Evolutionary conservation across 2,113 vertebrate species (phyloP).

Genomic region (Paramisgurnus dabryanus): DNA sequence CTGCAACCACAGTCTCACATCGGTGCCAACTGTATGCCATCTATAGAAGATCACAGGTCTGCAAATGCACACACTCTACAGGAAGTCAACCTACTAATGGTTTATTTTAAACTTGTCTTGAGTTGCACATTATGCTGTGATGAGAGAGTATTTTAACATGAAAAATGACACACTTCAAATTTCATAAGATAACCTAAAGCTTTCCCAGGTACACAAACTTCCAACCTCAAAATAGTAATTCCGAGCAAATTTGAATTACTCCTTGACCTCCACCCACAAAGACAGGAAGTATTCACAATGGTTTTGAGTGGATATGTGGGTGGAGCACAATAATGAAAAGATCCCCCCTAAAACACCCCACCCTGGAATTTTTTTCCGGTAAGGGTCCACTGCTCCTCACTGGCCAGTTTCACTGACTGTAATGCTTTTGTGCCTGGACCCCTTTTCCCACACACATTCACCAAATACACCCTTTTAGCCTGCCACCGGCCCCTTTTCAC

Average conservation of each 20-base stretch:
- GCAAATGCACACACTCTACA: no score
- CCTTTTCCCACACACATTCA: slow-evolving; percentile 23
- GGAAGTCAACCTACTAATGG: no score
- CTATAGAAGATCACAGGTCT: no score
- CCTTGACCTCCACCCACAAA: background rate
- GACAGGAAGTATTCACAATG: slow-evolving; percentile 12
- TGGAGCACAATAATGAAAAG: background rate
- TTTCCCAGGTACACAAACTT: background rate
- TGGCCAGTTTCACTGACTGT: slow-evolving; percentile 14
- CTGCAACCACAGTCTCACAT: no score
- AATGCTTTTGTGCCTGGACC: slow-evolving; percentile 36
- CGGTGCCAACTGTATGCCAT: no score
- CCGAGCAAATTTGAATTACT: background rate
- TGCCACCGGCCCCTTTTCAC: slow-evolving; percentile 3
- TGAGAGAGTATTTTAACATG: no score
- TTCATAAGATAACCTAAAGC: background rate
- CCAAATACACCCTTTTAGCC: background rate
- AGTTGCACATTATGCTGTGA: no score
- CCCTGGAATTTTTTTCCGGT: background rate
- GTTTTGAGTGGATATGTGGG: background rate
- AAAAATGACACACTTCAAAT: no score
- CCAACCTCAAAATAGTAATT: background rate
- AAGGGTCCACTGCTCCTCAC: slow-evolving; percentile 34
- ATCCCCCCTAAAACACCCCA: background rate
- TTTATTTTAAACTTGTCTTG: no score